A percentile compares a stretch with the other conserved stretches of the same genome.
Evolutionary conservation across 2,113 vertebrate genomes (phyloP).

Genomic region (Hymenochirus boettgeri): DNA sequence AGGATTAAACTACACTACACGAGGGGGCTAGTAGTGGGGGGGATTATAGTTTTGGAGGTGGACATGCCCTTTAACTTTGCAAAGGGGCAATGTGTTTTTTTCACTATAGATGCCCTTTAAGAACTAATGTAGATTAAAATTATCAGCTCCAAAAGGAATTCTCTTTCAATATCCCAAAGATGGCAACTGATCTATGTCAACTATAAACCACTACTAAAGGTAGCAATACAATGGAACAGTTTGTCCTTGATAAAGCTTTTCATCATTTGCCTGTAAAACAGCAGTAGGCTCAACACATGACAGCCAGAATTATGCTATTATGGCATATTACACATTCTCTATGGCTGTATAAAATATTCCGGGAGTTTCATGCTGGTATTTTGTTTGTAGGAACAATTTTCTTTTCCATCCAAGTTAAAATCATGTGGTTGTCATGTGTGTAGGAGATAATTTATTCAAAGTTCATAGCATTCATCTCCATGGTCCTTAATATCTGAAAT

Average conservation of each 20-base stretch:
- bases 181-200: background rate
- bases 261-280: conserved; percentile 2
- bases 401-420: conserved; percentile 26
- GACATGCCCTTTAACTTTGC: too few relatives aligned
- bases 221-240: too few relatives aligned
- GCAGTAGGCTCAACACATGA: background rate
- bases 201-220: background rate
- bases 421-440: conserved; percentile 32
- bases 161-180: conserved; percentile 1
- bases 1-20: too few relatives aligned
- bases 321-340: conserved; percentile 24
- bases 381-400: conserved; percentile 32
- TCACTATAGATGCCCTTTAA: too few relatives aligned
- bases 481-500: conserved; percentile 20
- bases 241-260: too few relatives aligned
- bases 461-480: conserved; percentile 32
- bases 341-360: conserved; percentile 13
- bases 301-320: conserved; percentile 11
- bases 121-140: background rate
- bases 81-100: too few relatives aligned
- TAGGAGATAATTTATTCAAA: conserved; percentile 41
- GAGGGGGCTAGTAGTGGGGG: too few relatives aligned
- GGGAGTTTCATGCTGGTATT: conserved; percentile 21
- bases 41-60: too few relatives aligned
- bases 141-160: background rate